Base-by-base conservation (phyloP, 1,140 invertebrate genomes). In the Brachionus koreanus region DNA sequence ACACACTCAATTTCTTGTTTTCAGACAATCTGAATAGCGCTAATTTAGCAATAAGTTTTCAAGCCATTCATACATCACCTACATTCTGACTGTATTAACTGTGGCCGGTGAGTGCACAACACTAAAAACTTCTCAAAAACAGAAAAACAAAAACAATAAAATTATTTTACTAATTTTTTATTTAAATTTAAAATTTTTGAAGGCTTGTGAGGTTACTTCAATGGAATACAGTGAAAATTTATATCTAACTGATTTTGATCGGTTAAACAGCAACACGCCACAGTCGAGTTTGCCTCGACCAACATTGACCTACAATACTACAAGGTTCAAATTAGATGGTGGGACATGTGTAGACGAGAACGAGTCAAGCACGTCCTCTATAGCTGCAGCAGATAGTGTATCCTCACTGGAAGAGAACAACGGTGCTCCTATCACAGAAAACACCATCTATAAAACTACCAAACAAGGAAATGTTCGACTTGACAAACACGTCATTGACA, bases 401-500 rank as follows among this genome's bases (percentile, higher is more conserved):
- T 39, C 69, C 23, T 74, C 69, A n/a, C 25, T 74, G 13, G 16
- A 74, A 46, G 69, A 74, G 19, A n/a, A 25, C 9, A 37, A n/a
- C 12, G 39, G n/a, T 3, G 23, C 25, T 25, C 39, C 69, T 23
- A 46, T 46, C 7, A n/a, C 12, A 43, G 69, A 46, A n/a, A 46
- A 74, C 33, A 74, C 37, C 9, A 25, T 46, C 19, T 43, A 74
- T 46, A 74, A 74, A 46, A 46, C 23, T 23, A 74, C 46, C 6
- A 79, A 79, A 49, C 35, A 33, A 12, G 76, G 35, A 37, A 79
- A 79, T 25, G 76, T 79, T 23, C 49, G 76, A 5, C 23, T 79
- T 9, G 76, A 79, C 29, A 79, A 79, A 25, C 76, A 79, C 33
- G 49, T 61, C n/a, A 79, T 79, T 16, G 76, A 79, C n/a, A 79